These are phyloP conservation scores for Melipona beecheii DNA, from an alignment of 2,888 invertebrate species.

Conservation along the genomic window DNA sequence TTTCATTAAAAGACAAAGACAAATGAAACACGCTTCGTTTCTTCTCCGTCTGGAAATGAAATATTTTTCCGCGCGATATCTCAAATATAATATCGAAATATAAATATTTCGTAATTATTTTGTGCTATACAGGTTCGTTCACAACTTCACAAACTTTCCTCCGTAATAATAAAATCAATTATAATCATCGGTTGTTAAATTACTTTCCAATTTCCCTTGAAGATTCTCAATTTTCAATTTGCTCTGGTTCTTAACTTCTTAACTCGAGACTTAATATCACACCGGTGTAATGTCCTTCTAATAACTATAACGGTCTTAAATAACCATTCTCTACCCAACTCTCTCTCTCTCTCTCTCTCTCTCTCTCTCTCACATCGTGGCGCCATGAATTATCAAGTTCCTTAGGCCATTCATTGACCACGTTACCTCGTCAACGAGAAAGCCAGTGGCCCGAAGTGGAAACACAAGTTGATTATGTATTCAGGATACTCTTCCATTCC, in stretches of 20 bases:
- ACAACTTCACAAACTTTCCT: too few relatives aligned
- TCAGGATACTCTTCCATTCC: constrained; percentile 16
- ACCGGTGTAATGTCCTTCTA: not conserved
- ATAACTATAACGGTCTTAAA: not conserved
- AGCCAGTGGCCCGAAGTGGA: not conserved
- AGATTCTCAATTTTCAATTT: not conserved
- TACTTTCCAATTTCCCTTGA: not conserved
- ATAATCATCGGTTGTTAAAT: not conserved
- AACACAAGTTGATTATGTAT: constrained; percentile 35
- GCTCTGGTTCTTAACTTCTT: not conserved
- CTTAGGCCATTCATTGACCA: not conserved
- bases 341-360: too few relatives aligned
- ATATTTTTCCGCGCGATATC: too few relatives aligned
- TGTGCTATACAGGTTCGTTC: too few relatives aligned
- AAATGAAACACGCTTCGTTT: too few relatives aligned
- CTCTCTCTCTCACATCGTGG: not conserved
- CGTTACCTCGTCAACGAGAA: constrained; percentile 9
- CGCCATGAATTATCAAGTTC: constrained; percentile 1
- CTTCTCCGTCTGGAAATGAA: too few relatives aligned
- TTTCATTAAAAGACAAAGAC: too few relatives aligned
- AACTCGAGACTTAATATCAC: not conserved
- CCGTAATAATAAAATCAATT: not conserved
- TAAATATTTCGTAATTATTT: too few relatives aligned
- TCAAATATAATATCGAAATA: too few relatives aligned
- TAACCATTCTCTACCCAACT: not conserved